Percentiles rank a stretch among this genome's conserved stretches.
phyloP scores from a whole-genome alignment of 2,113 vertebrate species.

The Cranoglanis bouderius region DNA sequence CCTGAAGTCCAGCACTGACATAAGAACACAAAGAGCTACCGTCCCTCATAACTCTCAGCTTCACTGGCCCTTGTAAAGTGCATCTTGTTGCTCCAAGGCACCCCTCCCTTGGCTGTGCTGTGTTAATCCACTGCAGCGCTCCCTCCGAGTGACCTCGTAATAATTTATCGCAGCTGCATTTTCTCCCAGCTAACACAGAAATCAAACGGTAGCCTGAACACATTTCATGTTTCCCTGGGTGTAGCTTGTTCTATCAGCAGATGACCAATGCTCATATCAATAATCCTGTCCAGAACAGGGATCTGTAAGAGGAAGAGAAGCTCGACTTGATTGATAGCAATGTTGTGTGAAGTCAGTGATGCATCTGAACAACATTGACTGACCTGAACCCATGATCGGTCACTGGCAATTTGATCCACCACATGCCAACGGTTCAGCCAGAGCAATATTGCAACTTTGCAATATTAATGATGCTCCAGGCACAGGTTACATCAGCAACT shows the following conservation, averaged over 20 bases:
- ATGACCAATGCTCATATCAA: constrained; percentile 66
- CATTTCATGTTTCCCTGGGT: constrained; percentile 62
- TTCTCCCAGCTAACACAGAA: constrained; percentile 60
- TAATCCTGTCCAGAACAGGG: constrained; percentile 62
- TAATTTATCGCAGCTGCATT: constrained; percentile 60
- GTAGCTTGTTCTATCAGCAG: constrained; percentile 58
- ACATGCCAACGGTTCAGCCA: not conserved
- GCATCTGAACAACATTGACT: not conserved
- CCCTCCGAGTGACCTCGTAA: constrained; percentile 58
- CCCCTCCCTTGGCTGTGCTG: constrained; percentile 52
- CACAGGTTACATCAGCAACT: not conserved
- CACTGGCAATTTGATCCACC: constrained; percentile 9
- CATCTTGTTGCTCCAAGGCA: constrained; percentile 38
- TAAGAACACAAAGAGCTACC: not conserved
- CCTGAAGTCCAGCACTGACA: not conserved
- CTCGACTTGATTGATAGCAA: not conserved
- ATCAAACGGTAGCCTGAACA: constrained; percentile 66
- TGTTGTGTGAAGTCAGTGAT: not conserved
- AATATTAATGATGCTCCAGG: not conserved
- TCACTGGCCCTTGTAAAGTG: not conserved
- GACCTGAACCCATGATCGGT: not conserved
- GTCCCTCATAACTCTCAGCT: constrained; percentile 39
- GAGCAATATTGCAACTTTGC: not conserved
- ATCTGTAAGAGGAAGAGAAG: not conserved
- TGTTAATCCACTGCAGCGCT: constrained; percentile 58